Evolutionary conservation across 2,113 vertebrate genomes (phyloP).

Genomic region (Eulacestoma nigropectus): DNA sequence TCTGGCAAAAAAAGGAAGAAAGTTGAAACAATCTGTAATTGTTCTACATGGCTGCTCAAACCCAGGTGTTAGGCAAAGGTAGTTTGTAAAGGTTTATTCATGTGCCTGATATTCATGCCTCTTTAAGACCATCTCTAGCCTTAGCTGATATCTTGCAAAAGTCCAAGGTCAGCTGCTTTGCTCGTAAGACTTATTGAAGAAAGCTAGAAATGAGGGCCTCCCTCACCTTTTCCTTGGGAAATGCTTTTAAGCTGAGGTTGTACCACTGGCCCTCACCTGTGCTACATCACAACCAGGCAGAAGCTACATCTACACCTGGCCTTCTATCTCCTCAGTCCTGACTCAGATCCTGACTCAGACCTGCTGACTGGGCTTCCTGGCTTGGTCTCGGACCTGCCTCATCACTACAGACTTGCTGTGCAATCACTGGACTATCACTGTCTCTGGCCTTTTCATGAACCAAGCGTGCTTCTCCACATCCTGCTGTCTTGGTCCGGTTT

Average conservation of each 20-base stretch:
- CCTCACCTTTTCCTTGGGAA: background rate
- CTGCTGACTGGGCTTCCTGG: background rate
- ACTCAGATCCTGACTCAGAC: background rate
- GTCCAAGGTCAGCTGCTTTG: background rate
- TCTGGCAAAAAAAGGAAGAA: background rate
- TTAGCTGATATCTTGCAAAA: background rate
- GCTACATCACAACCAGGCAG: background rate
- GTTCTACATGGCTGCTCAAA: background rate
- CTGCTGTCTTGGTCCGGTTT: background rate
- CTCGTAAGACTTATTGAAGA: background rate
- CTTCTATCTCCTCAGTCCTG: background rate
- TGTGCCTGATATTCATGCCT: background rate
- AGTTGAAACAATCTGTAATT: background rate
- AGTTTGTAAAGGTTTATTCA: background rate
- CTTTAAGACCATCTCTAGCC: background rate
- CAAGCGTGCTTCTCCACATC: background rate
- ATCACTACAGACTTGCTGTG: background rate
- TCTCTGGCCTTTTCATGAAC: background rate
- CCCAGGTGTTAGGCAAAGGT: background rate
- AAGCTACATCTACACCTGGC: background rate
- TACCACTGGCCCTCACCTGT: accelerated
- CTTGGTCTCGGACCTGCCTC: background rate
- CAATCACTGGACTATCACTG: background rate
- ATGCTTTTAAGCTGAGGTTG: background rate
- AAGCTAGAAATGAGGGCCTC: background rate